Evolutionary conservation across 1,140 invertebrate genomes (phyloP), one percentile per base, ranked within the genome.

Genomic region (Gonioctena quinquepunctata): DNA sequence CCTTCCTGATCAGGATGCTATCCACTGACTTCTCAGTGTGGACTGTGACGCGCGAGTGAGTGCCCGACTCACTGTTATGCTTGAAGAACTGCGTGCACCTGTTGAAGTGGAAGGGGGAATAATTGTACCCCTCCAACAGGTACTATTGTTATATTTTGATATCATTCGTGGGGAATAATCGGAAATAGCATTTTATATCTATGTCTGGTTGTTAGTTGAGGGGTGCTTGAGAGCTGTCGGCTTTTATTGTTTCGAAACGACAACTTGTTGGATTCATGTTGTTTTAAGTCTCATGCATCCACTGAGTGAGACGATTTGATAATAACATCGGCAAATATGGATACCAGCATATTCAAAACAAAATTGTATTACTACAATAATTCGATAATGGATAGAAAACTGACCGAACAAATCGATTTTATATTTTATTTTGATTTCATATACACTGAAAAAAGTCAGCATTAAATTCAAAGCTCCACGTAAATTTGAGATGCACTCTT

Each of bases 1-100:
- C 33, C 33, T 42, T 42, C 42, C 60, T 64, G 27, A 59, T 64
- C 60, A 81, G 75, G 77, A 81, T 79, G 77, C 73, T 69, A 75
- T 74, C 78, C 70, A 69, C 71, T 72, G 77, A 81, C 78, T 76
- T 76, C 74, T 76, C 77, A 72, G 78, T 76, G 73, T 73, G 78
- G 80, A 82, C 81, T 82, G 80, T 82, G 80, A 78, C 81, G 81
- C 80, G 81, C 78, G 79, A 82, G 78, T 82, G 81, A 82, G 75
- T 82, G 80, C 77, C 76, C 76, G 77, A 60, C 74, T 73, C 75
- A 74, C 76, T 81, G 81, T 82, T 82, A 81, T 82, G 81, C 78
- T 81, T 82, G 79, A 82, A 80, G 81, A 82, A 80, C 72, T 76
- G 78, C 80, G 79, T 82, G 79, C 81, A 82, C 81, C 81, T 82